These are phyloP conservation scores for Solen grandis DNA, from an alignment of 1,140 invertebrate species.

Conservation along the genomic window DNA sequence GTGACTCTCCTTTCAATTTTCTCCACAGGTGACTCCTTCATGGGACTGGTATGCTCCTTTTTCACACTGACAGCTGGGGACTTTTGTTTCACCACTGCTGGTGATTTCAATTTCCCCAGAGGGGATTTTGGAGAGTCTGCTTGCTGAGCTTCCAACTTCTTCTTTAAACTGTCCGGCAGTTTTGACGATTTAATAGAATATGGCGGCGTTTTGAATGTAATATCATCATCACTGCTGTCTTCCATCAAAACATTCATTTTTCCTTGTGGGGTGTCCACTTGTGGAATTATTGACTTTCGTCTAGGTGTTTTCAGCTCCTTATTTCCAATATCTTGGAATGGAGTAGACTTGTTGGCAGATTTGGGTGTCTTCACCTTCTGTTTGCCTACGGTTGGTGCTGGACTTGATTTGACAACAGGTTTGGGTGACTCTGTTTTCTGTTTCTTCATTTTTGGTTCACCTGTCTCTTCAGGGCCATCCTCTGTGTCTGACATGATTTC, in stretches of 20 bases:
- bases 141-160: no score
- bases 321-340: background rate
- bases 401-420: background rate
- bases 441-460: background rate
- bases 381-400: background rate
- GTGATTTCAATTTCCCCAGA: no score
- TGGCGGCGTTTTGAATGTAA: constrained; percentile 57
- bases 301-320: background rate
- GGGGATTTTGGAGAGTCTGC: no score
- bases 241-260: constrained; percentile 50
- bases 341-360: background rate
- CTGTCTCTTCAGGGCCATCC: background rate
- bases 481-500: background rate
- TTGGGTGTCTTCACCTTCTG: background rate
- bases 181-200: constrained; percentile 55
- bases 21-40: no score
- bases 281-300: constrained; percentile 23
- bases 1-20: no score
- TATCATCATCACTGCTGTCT: constrained; percentile 58
- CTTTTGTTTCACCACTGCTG: no score
- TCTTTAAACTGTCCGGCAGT: no score
- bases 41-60: no score
- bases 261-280: constrained; percentile 41
- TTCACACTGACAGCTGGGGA: no score
- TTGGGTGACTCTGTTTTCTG: background rate